phyloP scores from a whole-genome alignment of 2,113 vertebrate genomes.

The Nycticryphes semicollaris region DNA sequence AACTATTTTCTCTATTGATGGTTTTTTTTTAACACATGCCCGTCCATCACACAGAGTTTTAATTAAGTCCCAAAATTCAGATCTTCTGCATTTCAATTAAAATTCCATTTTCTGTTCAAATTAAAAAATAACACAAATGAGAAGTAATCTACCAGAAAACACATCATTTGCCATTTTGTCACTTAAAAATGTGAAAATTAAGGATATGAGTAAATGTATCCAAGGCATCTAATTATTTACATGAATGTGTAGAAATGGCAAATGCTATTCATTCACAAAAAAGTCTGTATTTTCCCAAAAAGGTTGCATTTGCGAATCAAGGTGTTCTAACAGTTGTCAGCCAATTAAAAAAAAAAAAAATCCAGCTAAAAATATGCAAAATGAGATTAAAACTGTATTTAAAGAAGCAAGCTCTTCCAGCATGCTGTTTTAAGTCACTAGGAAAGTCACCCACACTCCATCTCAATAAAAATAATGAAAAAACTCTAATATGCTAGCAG shows the following conservation, averaged over 20 bases:
- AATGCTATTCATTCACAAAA: background rate
- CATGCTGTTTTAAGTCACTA: background rate
- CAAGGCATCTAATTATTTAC: background rate
- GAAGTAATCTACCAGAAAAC: conserved; percentile 14
- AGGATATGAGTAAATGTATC: background rate
- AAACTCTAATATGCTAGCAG: rapidly evolving
- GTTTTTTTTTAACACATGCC: background rate
- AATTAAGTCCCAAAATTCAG: conserved; percentile 13
- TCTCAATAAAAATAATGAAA: background rate
- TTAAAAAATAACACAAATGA: background rate
- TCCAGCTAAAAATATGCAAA: background rate
- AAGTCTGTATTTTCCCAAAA: background rate
- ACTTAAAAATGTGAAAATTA: conserved; percentile 6
- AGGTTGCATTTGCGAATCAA: background rate
- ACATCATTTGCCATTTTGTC: background rate
- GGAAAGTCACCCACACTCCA: background rate
- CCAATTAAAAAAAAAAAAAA: background rate
- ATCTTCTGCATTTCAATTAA: background rate
- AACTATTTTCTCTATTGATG: background rate
- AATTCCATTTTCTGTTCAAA: conserved; percentile 15
- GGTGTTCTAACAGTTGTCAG: background rate
- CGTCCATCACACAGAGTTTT: background rate
- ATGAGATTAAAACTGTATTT: background rate
- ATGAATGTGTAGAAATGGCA: background rate
- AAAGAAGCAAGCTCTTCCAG: background rate